phyloP scores from a whole-genome alignment of 2,888 invertebrate genomes.

The Rhagium mordax region DNA sequence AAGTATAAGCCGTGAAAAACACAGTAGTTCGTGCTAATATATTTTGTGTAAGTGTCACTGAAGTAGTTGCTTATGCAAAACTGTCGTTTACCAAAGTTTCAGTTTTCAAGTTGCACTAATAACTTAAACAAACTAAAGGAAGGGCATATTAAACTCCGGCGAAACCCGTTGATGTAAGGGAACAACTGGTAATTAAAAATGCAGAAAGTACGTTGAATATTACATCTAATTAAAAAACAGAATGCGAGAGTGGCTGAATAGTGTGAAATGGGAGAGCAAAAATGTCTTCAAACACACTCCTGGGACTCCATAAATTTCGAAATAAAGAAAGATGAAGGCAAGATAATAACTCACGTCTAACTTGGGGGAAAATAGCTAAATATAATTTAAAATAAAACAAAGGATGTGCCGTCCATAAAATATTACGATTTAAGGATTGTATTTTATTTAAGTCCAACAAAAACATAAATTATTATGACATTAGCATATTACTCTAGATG shows the following conservation, averaged over 20 bases:
- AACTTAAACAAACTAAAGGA: conserved; percentile 53
- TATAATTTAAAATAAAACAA: conserved; percentile 61
- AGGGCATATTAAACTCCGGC: conserved; percentile 38
- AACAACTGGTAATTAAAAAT: conserved; percentile 58
- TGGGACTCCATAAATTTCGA: conserved; percentile 60
- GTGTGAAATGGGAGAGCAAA: conserved; percentile 58
- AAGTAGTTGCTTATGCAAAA: conserved; percentile 62
- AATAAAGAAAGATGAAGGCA: conserved; percentile 56
- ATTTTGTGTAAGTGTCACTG: conserved; percentile 54
- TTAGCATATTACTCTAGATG: conserved; percentile 38
- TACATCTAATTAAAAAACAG: conserved; percentile 62
- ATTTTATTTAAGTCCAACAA: conserved; percentile 41
- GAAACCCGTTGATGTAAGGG: conserved; percentile 34
- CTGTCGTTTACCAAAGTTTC: conserved; percentile 59
- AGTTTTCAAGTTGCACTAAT: conserved; percentile 58
- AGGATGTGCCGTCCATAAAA: conserved; percentile 56
- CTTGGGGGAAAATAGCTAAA: conserved; percentile 58
- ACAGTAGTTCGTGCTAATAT: conserved; percentile 49
- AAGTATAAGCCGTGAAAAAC: conserved; percentile 44
- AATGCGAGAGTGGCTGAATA: conserved; percentile 49
- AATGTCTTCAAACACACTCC: conserved; percentile 61
- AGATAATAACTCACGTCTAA: conserved; percentile 60
- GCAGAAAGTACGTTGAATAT: conserved; percentile 59
- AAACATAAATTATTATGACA: conserved; percentile 47
- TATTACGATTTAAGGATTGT: conserved; percentile 53